phyloP scores from a whole-genome alignment of 2,797 vertebrate genomes.

The Rhincodon typus region DNA sequence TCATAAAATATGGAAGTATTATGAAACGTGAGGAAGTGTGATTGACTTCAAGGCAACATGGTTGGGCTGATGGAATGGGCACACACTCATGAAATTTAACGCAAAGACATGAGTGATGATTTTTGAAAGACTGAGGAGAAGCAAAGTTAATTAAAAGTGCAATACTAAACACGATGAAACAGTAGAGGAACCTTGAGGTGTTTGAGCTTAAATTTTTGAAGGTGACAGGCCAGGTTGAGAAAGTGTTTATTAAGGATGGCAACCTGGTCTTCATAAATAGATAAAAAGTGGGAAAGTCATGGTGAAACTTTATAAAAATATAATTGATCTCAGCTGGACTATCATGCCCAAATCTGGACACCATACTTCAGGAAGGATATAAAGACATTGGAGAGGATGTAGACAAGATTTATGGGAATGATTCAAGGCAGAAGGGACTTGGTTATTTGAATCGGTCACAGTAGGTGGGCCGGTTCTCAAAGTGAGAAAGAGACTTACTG shows the following conservation, averaged over 20 bases:
- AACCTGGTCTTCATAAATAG: background rate
- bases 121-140: background rate
- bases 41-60: background rate
- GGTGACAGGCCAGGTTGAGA: background rate
- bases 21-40: too few species aligned
- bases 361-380: background rate
- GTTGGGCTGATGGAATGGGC: background rate
- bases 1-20: background rate
- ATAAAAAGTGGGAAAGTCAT: background rate
- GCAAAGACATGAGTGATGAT: background rate
- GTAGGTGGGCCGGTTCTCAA: background rate
- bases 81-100: background rate
- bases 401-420: background rate
- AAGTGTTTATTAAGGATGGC: background rate
- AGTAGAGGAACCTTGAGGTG: background rate
- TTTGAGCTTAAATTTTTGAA: background rate
- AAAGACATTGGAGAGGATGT: background rate
- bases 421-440: background rate
- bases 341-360: background rate
- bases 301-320: background rate
- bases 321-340: background rate
- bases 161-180: background rate
- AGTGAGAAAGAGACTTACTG: background rate
- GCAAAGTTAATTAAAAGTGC: background rate
- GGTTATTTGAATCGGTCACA: background rate